Percentiles rank a stretch among this genome's conserved stretches.
These are phyloP conservation scores for Stylophora pistillata DNA, from an alignment of 64 coral and sea anemone genomes.

Conservation along the genomic window DNA sequence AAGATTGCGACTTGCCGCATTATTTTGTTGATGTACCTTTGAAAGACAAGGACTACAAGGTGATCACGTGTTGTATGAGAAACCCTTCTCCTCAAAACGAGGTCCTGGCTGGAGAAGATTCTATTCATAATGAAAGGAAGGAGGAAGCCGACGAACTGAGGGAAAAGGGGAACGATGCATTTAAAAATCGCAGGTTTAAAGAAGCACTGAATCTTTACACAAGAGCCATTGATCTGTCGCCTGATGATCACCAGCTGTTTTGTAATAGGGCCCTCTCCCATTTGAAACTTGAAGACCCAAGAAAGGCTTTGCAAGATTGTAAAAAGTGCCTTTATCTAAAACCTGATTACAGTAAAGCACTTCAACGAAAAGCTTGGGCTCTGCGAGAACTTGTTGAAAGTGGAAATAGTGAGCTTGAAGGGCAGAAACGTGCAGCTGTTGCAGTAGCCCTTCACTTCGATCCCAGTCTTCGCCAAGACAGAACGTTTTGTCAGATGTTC, in stretches of 20 bases:
- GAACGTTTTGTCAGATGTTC: conserved; percentile 28
- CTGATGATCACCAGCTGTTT: conserved; percentile 45
- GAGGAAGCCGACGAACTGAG: conserved; percentile 34
- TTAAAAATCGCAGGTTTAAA: conserved; percentile 21
- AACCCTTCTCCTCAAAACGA: background rate
- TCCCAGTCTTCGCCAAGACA: background rate
- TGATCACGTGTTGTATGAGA: conserved; percentile 72
- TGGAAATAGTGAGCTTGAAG: conserved; percentile 1
- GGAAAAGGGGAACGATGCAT: conserved; percentile 59
- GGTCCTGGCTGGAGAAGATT: background rate
- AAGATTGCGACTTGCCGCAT: background rate
- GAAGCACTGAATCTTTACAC: conserved; percentile 48
- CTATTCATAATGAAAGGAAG: too few relatives aligned
- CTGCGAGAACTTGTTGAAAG: conserved; percentile 38
- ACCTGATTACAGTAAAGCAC: conserved; percentile 30
- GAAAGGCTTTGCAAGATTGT: conserved; percentile 54
- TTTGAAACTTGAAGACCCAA: conserved; percentile 26
- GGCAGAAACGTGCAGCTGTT: conserved; percentile 30
- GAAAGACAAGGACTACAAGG: conserved; percentile 51
- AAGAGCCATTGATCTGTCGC: conserved; percentile 34
- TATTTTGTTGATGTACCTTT: conserved; percentile 58
- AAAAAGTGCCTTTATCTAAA: conserved; percentile 48
- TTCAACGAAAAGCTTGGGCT: conserved; percentile 70
- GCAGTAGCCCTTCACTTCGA: conserved; percentile 54
- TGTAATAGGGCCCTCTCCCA: conserved; percentile 49